Evolutionary conservation across 2,113 vertebrate genomes (phyloP).

Genomic region (Odocoileus virginianus): DNA sequence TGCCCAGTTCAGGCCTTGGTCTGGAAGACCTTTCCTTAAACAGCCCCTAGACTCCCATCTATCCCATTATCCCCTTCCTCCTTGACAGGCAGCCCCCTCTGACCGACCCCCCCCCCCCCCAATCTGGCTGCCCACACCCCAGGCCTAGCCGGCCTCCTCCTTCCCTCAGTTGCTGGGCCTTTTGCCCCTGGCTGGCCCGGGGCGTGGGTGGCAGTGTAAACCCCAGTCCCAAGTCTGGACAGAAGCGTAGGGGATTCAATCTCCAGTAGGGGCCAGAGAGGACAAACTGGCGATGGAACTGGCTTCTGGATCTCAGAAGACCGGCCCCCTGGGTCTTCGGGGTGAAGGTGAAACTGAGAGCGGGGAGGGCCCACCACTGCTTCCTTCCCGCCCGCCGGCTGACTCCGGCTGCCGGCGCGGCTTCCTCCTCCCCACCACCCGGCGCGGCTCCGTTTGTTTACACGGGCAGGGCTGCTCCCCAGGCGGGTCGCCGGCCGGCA

Average conservation of each 20-base stretch:
- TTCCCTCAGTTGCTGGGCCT: neutral
- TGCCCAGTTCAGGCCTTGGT: neutral
- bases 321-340: neutral
- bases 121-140: neutral
- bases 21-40: neutral
- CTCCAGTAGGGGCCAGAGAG: neutral
- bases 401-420: neutral
- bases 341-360: neutral
- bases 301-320: neutral
- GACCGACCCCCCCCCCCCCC: rapidly evolving
- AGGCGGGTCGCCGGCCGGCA: neutral
- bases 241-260: neutral
- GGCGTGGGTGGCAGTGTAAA: neutral
- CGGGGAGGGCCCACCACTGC: neutral
- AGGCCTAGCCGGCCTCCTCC: no score
- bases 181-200: neutral
- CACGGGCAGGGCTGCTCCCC: neutral
- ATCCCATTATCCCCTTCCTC: neutral
- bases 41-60: neutral
- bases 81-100: neutral
- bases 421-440: neutral
- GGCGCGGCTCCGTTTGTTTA: slow-evolving; percentile 3
- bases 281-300: neutral
- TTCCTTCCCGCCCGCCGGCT: neutral
- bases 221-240: neutral